Percentiles rank a stretch among this genome's conserved stretches.
phyloP scores from a whole-genome alignment of 2,113 vertebrate genomes.

The Semnornis frantzii region DNA sequence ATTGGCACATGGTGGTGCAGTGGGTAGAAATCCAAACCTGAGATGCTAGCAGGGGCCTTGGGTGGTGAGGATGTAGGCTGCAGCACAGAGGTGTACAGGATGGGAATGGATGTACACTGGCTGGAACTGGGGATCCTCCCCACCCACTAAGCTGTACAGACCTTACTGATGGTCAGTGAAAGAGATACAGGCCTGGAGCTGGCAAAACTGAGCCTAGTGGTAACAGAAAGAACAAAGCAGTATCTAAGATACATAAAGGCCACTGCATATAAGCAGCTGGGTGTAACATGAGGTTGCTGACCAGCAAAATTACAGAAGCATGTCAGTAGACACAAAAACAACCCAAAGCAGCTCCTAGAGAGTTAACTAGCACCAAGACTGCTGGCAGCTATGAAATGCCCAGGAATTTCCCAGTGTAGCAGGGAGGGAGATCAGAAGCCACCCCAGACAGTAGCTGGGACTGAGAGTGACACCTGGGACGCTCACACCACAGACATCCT shows the following conservation, averaged over 20 bases:
- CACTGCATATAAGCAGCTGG: rapidly evolving
- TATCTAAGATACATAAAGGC: neutral
- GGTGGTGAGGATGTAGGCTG: neutral
- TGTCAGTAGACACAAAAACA: neutral
- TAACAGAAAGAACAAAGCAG: neutral
- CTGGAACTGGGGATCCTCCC: neutral
- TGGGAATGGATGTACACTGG: neutral
- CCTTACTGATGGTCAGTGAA: neutral
- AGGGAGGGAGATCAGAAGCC: neutral
- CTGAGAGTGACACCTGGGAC: neutral
- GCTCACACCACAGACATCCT: neutral
- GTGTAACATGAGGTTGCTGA: neutral
- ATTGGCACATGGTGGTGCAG: neutral
- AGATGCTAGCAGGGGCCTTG: neutral
- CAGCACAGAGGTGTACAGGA: neutral
- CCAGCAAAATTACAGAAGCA: neutral
- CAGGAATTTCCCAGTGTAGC: neutral
- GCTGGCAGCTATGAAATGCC: neutral
- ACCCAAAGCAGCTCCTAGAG: neutral
- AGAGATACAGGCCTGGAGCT: neutral
- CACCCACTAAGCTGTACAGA: neutral
- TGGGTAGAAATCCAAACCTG: neutral
- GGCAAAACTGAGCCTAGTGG: neutral
- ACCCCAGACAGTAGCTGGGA: rapidly evolving
- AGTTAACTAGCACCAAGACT: neutral